These are phyloP conservation scores for Ptychoptera contaminata DNA, from an alignment of 2,888 invertebrate species.

Conservation along the genomic window DNA sequence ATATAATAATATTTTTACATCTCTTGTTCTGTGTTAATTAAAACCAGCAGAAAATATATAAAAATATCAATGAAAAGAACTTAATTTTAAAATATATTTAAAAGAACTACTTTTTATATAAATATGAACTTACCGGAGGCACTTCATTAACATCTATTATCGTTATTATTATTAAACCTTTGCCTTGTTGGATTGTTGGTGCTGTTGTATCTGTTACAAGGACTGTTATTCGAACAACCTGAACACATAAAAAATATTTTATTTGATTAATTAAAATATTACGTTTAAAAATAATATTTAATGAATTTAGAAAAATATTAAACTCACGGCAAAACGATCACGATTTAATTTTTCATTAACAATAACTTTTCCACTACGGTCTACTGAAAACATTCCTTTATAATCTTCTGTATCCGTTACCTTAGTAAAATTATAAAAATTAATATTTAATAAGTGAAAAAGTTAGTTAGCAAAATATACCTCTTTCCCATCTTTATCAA, in stretches of 20 bases:
- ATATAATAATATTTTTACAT: too few relatives aligned
- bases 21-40: too few relatives aligned
- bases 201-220: slow-evolving; percentile 71
- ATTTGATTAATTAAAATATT: neutral
- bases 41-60: too few relatives aligned
- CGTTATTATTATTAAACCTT: slow-evolving; percentile 44
- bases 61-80: too few relatives aligned
- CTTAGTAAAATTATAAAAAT: slow-evolving; percentile 1
- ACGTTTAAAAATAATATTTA: neutral
- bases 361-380: slow-evolving; percentile 36
- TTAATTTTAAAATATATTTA: too few relatives aligned
- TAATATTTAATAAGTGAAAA: neutral
- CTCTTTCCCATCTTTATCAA: slow-evolving; percentile 69
- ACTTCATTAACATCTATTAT: slow-evolving; percentile 55
- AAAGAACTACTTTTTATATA: too few relatives aligned
- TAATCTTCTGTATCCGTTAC: slow-evolving; percentile 29
- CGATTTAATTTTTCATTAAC: slow-evolving; percentile 27
- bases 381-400: slow-evolving; percentile 49
- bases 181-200: slow-evolving; percentile 59
- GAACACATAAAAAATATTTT: slow-evolving; percentile 3
- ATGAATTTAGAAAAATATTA: neutral
- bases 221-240: slow-evolving; percentile 59
- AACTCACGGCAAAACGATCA: slow-evolving; percentile 25
- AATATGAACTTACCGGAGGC: slow-evolving; percentile 35
- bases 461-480: slow-evolving; percentile 26